These are phyloP conservation scores for Zophobas atratus DNA, from an alignment of 1,140 invertebrate species.

Conservation along the genomic window DNA sequence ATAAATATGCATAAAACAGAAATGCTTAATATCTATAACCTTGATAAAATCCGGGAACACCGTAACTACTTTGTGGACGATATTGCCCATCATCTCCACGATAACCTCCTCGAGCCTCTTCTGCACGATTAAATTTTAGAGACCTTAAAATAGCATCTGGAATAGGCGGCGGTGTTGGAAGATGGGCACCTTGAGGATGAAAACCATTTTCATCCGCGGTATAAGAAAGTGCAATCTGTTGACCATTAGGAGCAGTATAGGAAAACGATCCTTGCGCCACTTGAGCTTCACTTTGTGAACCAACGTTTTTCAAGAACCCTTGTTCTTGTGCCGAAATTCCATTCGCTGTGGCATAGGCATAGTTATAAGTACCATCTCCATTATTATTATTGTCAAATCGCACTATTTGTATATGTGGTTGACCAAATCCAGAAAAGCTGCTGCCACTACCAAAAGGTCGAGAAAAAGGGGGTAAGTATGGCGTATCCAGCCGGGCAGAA, in stretches of 20 bases:
- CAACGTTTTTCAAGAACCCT: constrained; percentile 68
- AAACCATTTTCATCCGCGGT: constrained; percentile 79
- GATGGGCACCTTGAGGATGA: constrained; percentile 71
- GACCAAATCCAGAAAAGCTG: constrained; percentile 11
- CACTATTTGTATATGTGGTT: constrained; percentile 68
- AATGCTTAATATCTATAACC: constrained; percentile 15
- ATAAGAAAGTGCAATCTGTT: constrained; percentile 60
- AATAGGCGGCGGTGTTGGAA: constrained; percentile 71
- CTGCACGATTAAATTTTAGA: constrained; percentile 64
- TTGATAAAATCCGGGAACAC: constrained; percentile 11
- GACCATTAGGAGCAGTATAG: constrained; percentile 62
- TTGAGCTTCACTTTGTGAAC: constrained; percentile 64
- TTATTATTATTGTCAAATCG: constrained; percentile 41
- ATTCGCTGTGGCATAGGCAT: constrained; percentile 73
- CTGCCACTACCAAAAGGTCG: background rate
- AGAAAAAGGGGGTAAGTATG: constrained; percentile 72
- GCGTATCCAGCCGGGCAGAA: constrained; percentile 71
- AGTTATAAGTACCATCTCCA: constrained; percentile 67
- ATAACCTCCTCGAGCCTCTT: constrained; percentile 54
- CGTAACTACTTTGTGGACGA: background rate
- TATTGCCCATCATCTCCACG: constrained; percentile 49
- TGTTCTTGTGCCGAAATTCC: constrained; percentile 71
- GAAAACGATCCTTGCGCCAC: constrained; percentile 59
- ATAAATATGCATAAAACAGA: background rate
- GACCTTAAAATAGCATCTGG: constrained; percentile 70